Evolutionary conservation across 2,888 invertebrate genomes (phyloP).

Genomic region (Diachrysia chrysitis): DNA sequence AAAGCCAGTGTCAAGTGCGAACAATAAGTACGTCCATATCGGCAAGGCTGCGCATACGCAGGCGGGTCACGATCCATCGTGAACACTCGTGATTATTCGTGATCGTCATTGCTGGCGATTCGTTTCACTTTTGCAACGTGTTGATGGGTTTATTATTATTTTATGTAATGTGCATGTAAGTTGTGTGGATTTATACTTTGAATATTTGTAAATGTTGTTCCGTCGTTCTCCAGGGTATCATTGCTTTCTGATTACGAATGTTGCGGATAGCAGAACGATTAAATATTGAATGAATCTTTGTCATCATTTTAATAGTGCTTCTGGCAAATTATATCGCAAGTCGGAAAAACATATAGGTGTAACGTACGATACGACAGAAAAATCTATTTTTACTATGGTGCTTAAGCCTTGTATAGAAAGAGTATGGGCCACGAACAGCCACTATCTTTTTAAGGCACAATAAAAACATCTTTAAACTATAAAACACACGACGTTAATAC

Average conservation of each 20-base stretch:
- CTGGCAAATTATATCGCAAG: no score
- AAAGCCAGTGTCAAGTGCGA: conserved; percentile 41
- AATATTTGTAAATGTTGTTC: background rate
- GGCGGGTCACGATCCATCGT: conserved; percentile 51
- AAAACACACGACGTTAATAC: background rate
- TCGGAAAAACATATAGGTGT: no score
- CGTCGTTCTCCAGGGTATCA: background rate
- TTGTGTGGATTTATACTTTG: conserved; percentile 2
- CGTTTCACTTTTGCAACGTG: conserved; percentile 57
- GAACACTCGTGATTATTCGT: conserved; percentile 21
- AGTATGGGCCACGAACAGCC: no score
- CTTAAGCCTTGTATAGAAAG: no score
- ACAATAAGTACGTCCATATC: conserved; percentile 46
- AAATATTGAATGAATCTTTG: no score
- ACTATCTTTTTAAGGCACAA: background rate
- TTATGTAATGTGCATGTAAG: conserved; percentile 20
- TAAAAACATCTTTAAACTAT: background rate
- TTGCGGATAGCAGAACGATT: background rate
- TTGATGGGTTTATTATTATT: conserved; percentile 43
- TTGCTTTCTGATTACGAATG: background rate
- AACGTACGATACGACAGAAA: no score
- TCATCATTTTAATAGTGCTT: no score
- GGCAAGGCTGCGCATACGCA: conserved; percentile 53
- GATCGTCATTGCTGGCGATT: conserved; percentile 51
- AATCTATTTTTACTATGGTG: no score